These are phyloP conservation scores for Plagiodera versicolora DNA, from an alignment of 2,888 invertebrate species.

Conservation along the genomic window DNA sequence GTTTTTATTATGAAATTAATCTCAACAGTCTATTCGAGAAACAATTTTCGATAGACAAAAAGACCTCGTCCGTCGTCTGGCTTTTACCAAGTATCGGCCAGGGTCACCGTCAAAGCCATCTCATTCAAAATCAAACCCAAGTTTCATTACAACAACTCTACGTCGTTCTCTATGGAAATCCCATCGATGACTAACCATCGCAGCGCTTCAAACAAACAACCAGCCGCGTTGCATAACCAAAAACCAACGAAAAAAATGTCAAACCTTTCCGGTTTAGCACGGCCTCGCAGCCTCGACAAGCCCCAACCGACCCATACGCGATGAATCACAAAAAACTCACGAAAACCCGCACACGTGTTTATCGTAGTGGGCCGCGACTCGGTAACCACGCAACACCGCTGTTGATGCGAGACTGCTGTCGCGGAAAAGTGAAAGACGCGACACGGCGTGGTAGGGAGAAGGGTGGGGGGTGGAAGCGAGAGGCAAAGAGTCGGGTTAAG, in stretches of 20 bases:
- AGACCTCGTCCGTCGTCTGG: too few species aligned
- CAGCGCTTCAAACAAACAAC: too few species aligned
- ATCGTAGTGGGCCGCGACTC: too few species aligned
- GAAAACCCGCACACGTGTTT: constrained; percentile 8
- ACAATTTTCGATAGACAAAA: too few species aligned
- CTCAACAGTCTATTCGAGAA: too few species aligned
- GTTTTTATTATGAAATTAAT: too few species aligned
- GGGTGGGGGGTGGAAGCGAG: not conserved
- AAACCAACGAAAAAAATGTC: constrained; percentile 19
- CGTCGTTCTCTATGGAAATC: not conserved
- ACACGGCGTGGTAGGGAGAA: not conserved
- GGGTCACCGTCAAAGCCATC: not conserved
- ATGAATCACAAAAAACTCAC: constrained; percentile 37
- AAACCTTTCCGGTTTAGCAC: constrained; percentile 32
- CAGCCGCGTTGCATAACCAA: not conserved
- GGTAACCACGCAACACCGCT: too few species aligned
- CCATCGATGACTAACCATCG: not conserved
- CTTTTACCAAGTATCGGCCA: not conserved
- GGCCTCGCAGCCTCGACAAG: constrained; percentile 31
- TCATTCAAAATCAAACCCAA: not conserved
- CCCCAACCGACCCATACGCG: constrained; percentile 40
- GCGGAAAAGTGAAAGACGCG: not conserved
- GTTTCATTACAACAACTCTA: not conserved
- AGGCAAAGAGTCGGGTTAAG: constrained; percentile 44
- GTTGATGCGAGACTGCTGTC: too few species aligned